phyloP scores from a whole-genome alignment of 2,888 invertebrate species.

The Lepas anatifera region DNA sequence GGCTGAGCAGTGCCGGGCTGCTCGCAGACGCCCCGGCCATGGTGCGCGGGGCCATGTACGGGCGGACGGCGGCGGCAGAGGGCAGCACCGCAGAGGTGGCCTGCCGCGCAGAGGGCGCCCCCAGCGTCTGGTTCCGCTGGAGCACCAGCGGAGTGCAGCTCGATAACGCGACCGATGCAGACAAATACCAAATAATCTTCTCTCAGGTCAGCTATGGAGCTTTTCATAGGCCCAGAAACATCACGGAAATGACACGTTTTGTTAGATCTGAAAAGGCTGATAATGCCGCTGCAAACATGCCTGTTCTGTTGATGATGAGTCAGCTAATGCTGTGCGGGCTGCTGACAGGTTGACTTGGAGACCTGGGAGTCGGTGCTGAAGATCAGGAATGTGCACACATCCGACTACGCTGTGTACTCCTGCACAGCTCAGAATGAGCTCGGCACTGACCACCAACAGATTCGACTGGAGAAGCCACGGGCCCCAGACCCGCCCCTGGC shows the following conservation, averaged over 20 bases:
- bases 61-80: slow-evolving; percentile 74
- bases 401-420: slow-evolving; percentile 81
- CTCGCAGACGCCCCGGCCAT: slow-evolving; percentile 69
- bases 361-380: slow-evolving; percentile 67
- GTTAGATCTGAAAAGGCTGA: too few relatives aligned
- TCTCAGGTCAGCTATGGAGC: slow-evolving; percentile 51
- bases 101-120: slow-evolving; percentile 63
- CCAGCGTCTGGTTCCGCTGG: slow-evolving; percentile 66
- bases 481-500: slow-evolving; percentile 64
- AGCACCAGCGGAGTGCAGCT: slow-evolving; percentile 60
- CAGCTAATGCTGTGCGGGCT: too few relatives aligned
- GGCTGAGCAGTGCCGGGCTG: too few relatives aligned
- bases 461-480: slow-evolving; percentile 73
- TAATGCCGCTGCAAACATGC: too few relatives aligned
- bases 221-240: too few relatives aligned
- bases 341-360: slow-evolving; percentile 34
- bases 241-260: too few relatives aligned
- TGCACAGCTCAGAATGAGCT: slow-evolving; percentile 77
- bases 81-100: slow-evolving; percentile 47
- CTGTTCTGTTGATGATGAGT: too few relatives aligned
- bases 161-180: too few relatives aligned
- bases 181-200: slow-evolving; percentile 63
- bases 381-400: slow-evolving; percentile 62
- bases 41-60: slow-evolving; percentile 60
- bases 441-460: slow-evolving; percentile 64